A percentile compares a stretch with the other conserved stretches of the same genome.
Conservation (phyloP, 2,113 vertebrate species). For the Cavia porcellus region DNA sequence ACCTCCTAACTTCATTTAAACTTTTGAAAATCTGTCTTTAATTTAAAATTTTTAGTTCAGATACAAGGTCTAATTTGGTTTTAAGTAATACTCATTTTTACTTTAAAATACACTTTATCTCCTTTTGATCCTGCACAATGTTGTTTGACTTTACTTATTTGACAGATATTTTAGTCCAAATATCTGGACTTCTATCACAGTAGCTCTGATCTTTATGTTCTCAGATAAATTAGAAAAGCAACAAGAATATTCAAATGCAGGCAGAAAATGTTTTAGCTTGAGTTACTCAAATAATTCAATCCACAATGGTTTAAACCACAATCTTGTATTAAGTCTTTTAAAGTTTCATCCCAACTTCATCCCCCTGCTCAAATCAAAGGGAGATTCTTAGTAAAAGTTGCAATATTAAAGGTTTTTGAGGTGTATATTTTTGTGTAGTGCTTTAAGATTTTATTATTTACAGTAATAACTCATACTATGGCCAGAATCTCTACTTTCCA, state of each 20-base stretch:
- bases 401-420: background rate
- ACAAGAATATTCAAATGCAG: background rate
- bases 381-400: background rate
- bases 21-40: background rate
- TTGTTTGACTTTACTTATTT: slow-evolving; percentile 48
- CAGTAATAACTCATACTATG: background rate
- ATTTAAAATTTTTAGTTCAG: slow-evolving; percentile 4
- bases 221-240: slow-evolving; percentile 40
- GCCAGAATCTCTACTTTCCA: background rate
- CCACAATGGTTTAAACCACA: slow-evolving; percentile 27
- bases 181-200: background rate
- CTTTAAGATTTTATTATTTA: background rate
- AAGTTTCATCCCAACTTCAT: background rate
- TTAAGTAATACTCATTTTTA: slow-evolving; percentile 7
- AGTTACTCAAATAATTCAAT: slow-evolving; percentile 58
- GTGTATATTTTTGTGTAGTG: background rate
- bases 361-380: background rate
- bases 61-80: background rate
- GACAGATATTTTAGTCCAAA: slow-evolving; percentile 9
- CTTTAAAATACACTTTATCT: background rate
- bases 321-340: background rate
- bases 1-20: background rate
- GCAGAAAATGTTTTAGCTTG: slow-evolving; percentile 41
- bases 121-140: background rate
- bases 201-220: background rate